Conservation (phyloP, 2,113 vertebrate genomes). For the Motacilla alba region DNA sequence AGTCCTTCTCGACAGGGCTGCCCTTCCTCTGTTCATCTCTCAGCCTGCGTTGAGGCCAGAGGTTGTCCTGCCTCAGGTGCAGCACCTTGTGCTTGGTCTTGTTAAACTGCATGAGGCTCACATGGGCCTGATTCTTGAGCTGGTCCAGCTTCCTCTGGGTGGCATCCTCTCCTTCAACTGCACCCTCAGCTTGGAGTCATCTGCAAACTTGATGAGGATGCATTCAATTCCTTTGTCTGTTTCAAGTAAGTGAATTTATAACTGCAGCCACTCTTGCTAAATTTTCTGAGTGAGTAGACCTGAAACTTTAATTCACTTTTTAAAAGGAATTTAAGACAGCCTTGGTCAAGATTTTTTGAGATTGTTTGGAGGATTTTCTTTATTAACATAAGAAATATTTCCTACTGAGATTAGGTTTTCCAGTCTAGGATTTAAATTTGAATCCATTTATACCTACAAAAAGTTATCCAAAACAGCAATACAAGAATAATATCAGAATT, state of each 20-base stretch:
- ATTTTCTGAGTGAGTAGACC: background rate
- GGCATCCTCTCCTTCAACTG: background rate
- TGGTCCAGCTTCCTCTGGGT: background rate
- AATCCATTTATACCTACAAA: background rate
- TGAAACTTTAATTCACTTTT: background rate
- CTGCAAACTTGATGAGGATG: background rate
- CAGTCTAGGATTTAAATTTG: background rate
- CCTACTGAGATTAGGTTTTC: background rate
- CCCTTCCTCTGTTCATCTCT: background rate
- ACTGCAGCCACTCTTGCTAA: background rate
- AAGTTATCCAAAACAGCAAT: background rate
- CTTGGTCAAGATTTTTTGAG: background rate
- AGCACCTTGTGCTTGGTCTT: background rate
- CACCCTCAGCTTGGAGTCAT: background rate
- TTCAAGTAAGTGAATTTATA: background rate
- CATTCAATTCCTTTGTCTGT: background rate
- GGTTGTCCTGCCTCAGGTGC: background rate
- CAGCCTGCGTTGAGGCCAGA: background rate
- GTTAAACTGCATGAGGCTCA: background rate
- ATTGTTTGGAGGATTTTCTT: background rate
- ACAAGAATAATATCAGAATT: background rate
- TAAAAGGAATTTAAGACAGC: background rate
- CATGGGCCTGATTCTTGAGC: background rate
- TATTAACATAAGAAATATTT: background rate
- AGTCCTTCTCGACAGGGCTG: rapidly evolving